These are phyloP conservation scores for Patella vulgata DNA, from an alignment of 1,140 invertebrate genomes.

Conservation along the genomic window DNA sequence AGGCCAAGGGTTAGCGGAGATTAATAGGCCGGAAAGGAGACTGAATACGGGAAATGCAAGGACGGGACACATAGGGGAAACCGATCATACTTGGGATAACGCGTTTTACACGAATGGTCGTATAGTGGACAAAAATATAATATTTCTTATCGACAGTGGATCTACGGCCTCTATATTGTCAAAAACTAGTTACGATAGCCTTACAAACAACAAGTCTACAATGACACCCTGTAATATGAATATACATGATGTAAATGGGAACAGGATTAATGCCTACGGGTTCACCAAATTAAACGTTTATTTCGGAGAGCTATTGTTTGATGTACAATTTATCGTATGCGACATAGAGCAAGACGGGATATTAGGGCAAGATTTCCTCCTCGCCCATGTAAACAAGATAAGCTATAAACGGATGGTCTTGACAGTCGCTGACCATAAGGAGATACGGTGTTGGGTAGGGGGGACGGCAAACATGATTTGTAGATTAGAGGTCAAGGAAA, in stretches of 20 bases:
- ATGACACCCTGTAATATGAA: neutral
- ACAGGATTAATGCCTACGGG: neutral
- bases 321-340: neutral
- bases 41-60: no score
- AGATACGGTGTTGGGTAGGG: constrained; percentile 4
- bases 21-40: constrained; percentile 3
- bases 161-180: constrained; percentile 13
- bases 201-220: neutral
- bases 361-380: constrained; percentile 20
- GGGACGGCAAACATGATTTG: constrained; percentile 20
- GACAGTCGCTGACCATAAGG: neutral
- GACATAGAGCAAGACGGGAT: constrained; percentile 15
- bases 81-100: constrained; percentile 10
- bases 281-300: neutral
- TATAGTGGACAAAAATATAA: neutral
- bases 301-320: neutral
- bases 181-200: no score
- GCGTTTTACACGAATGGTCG: constrained; percentile 12
- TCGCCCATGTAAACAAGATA: constrained; percentile 20
- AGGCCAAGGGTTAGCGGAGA: constrained; percentile 12
- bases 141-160: constrained; percentile 18
- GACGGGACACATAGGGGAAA: neutral
- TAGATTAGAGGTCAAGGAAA: constrained; percentile 14
- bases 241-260: constrained; percentile 5
- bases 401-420: no score